Percentiles rank a stretch among this genome's conserved stretches.
phyloP scores from a whole-genome alignment of 92 coral and sea anemone species.

The Meandrina meandrites region DNA sequence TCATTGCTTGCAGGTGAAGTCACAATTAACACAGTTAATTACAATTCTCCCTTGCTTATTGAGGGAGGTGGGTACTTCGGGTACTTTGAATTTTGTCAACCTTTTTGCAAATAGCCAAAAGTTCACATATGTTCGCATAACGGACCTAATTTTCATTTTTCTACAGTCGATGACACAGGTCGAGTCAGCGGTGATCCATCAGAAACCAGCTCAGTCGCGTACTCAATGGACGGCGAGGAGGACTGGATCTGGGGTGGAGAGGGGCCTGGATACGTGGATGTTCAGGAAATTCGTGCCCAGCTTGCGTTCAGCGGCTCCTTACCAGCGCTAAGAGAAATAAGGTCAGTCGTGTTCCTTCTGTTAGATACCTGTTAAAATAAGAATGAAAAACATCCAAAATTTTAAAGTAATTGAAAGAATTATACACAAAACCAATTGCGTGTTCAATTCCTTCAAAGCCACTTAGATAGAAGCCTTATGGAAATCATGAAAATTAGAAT shows the following conservation, averaged over 20 bases:
- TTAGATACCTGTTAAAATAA: too few species aligned
- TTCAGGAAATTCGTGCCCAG: conserved; percentile 85
- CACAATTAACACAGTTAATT: background rate
- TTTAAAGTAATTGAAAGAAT: too few species aligned
- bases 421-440: too few species aligned
- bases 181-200: conserved; percentile 87
- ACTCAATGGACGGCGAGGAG: conserved; percentile 93
- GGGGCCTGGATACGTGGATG: conserved; percentile 75
- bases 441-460: too few species aligned
- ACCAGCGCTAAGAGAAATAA: conserved; percentile 81
- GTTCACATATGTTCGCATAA: background rate
- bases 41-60: background rate
- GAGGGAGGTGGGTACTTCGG: too few species aligned
- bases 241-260: conserved; percentile 96
- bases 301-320: conserved; percentile 78
- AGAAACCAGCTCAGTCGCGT: conserved; percentile 91
- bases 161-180: conserved; percentile 70
- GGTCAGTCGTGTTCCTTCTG: conserved; percentile 48
- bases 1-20: background rate
- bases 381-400: too few species aligned
- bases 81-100: background rate
- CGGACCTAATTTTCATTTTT: background rate
- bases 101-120: background rate
- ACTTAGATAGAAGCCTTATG: too few species aligned
- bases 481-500: too few species aligned